phyloP scores from a whole-genome alignment of 2,113 vertebrate species.

The Hoplias malabaricus region DNA sequence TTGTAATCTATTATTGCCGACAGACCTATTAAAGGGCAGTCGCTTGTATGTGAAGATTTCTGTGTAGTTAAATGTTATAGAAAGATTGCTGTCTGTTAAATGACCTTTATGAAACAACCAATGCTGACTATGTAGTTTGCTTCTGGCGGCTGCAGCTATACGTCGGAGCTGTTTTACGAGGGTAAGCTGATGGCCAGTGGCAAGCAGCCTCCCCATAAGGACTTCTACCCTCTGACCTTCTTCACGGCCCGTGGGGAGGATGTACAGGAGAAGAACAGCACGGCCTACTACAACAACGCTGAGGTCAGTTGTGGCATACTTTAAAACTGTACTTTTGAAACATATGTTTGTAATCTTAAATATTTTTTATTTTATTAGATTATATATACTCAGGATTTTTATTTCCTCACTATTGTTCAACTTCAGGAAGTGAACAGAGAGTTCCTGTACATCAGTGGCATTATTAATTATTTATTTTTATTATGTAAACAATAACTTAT shows the following conservation, averaged over 20 bases:
- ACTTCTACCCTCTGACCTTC: conserved; percentile 98
- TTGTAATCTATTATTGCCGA: neutral
- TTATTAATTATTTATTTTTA: too few species aligned
- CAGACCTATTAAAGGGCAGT: neutral
- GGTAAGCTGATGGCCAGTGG: conserved; percentile 98
- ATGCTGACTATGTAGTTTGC: conserved; percentile 35
- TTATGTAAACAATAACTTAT: too few species aligned
- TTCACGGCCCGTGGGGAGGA: conserved; percentile 98
- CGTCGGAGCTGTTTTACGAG: conserved; percentile 98
- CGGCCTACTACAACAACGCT: conserved; percentile 98
- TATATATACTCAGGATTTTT: too few species aligned
- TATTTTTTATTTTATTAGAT: too few species aligned
- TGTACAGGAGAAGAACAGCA: conserved; percentile 98
- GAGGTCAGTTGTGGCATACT: too few species aligned
- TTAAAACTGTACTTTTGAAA: too few species aligned
- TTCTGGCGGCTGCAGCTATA: conserved; percentile 81
- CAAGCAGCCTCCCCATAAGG: conserved; percentile 96
- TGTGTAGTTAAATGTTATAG: neutral
- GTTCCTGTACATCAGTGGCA: too few species aligned
- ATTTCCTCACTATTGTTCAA: too few species aligned
- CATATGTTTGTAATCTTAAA: too few species aligned
- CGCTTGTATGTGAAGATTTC: neutral
- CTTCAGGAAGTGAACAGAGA: too few species aligned
- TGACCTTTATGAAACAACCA: conserved; percentile 9
- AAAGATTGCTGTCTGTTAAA: neutral